Percentiles rank a stretch among this genome's conserved stretches.
Evolutionary conservation across 2,113 vertebrate species (phyloP).

Genomic region (Daboia siamensis): DNA sequence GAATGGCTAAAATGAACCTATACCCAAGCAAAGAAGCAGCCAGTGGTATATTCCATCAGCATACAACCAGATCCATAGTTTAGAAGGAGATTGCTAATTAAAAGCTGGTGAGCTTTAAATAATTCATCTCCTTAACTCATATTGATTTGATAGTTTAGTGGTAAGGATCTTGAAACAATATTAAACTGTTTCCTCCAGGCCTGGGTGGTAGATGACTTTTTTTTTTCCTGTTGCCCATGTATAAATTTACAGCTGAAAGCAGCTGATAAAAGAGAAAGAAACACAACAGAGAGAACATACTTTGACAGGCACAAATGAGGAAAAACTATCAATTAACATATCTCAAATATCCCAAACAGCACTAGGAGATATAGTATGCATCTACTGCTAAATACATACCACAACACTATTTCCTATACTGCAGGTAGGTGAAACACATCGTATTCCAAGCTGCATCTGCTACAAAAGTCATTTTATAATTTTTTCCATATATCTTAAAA

Average conservation of each 20-base stretch:
- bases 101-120: constrained; percentile 95
- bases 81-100: constrained; percentile 99
- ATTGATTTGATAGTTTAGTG: constrained; percentile 98
- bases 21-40: constrained; percentile 59
- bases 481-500: not conserved
- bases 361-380: not conserved
- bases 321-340: not conserved
- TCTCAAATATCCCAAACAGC: not conserved
- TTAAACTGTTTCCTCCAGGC: constrained; percentile 90
- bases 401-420: not conserved
- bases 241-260: constrained; percentile 42
- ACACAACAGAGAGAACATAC: constrained; percentile 12
- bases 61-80: constrained; percentile 94
- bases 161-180: constrained; percentile 93
- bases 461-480: not conserved
- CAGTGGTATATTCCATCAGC: constrained; percentile 84
- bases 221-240: constrained; percentile 40
- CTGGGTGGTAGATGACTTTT: constrained; percentile 50
- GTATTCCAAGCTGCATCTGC: not conserved
- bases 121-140: constrained; percentile 99
- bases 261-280: constrained; percentile 6
- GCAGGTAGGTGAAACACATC: not conserved
- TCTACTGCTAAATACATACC: not conserved
- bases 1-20: constrained; percentile 48
- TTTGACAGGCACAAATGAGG: not conserved